Percentiles rank a stretch among this genome's conserved stretches.
Evolutionary conservation across 2,888 invertebrate species (phyloP).

Genomic region (Pseudococcus jackbeardsleyi): DNA sequence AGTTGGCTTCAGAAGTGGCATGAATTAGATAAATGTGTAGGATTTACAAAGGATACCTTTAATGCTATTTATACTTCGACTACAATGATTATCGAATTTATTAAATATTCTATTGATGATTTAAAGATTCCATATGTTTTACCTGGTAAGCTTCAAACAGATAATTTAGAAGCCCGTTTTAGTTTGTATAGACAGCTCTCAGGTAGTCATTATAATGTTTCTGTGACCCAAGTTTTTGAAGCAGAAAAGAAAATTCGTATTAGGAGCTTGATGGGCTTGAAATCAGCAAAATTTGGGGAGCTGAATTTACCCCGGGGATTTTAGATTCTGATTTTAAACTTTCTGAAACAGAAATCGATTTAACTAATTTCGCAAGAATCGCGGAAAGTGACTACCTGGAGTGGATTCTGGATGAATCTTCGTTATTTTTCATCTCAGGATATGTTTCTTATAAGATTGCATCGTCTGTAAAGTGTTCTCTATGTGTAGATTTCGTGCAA

Average conservation of each 20-base stretch:
- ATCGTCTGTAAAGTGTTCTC: too few species aligned
- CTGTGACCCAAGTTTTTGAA: neutral
- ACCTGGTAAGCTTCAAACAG: neutral
- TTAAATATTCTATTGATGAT: neutral
- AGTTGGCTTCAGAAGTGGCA: neutral
- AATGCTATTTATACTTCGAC: neutral
- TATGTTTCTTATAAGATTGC: neutral
- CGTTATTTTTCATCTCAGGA: neutral
- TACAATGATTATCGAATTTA: neutral
- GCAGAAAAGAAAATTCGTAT: neutral
- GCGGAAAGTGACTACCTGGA: neutral
- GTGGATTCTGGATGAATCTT: neutral
- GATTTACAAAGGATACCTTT: neutral
- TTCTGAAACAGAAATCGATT: neutral
- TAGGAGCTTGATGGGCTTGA: neutral
- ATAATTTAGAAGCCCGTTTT: neutral
- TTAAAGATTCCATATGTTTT: slow-evolving; percentile 65
- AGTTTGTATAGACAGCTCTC: neutral
- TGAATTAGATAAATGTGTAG: neutral
- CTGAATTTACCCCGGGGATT: neutral
- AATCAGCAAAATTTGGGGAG: neutral
- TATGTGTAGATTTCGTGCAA: neutral
- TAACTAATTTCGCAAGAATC: neutral
- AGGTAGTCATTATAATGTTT: neutral
- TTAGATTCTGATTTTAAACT: neutral